Conservation (phyloP, 2,888 invertebrate genomes). For the Synanthedon formicaeformis region DNA sequence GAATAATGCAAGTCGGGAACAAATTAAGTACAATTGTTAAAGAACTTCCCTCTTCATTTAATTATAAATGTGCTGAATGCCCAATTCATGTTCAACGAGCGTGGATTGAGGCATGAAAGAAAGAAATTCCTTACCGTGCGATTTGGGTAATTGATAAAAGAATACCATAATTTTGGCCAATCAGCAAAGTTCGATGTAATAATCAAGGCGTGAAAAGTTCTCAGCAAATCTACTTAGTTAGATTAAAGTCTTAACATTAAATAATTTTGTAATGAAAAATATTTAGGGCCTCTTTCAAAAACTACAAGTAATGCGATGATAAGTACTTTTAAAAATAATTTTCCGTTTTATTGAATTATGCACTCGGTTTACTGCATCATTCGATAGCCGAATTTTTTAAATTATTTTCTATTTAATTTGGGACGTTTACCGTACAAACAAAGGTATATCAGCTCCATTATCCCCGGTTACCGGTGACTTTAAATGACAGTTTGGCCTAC, state of each 20-base stretch:
- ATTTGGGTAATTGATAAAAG: conserved; percentile 15
- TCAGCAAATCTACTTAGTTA: neutral
- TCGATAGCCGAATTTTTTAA: too few relatives aligned
- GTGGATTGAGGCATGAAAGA: conserved; percentile 17
- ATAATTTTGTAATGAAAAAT: too few relatives aligned
- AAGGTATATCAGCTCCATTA: too few relatives aligned
- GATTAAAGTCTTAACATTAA: neutral
- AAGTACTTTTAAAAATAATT: too few relatives aligned
- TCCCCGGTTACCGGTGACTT: too few relatives aligned
- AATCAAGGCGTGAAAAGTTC: neutral
- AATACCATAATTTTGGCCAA: neutral
- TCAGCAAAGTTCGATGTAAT: neutral
- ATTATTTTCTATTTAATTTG: too few relatives aligned
- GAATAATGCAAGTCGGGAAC: neutral
- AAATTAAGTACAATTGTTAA: neutral
- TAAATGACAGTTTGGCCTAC: too few relatives aligned
- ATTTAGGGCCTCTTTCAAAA: too few relatives aligned
- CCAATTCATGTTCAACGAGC: conserved; percentile 18
- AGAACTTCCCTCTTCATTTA: conserved; percentile 6
- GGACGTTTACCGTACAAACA: too few relatives aligned
- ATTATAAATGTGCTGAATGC: conserved; percentile 25
- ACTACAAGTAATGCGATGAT: too few relatives aligned
- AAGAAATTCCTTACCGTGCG: conserved; percentile 20
- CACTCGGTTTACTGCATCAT: too few relatives aligned
- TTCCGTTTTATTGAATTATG: too few relatives aligned